phyloP scores from a whole-genome alignment of 1,140 invertebrate genomes.

The Centruroides vittatus region DNA sequence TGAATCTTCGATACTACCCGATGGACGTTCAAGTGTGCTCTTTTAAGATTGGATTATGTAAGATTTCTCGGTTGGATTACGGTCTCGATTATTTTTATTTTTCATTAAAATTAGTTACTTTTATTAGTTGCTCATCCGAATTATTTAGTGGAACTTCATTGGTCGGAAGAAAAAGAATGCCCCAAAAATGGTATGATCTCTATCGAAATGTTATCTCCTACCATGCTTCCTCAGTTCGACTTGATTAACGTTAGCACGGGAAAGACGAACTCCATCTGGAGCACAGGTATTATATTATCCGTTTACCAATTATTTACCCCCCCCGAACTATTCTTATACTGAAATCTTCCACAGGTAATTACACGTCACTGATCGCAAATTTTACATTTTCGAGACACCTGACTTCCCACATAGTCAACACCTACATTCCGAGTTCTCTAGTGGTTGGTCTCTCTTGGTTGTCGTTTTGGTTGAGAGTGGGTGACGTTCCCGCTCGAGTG shows the following conservation, averaged over 20 bases:
- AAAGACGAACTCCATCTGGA: not conserved
- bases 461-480: constrained; percentile 31
- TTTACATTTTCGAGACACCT: constrained; percentile 17
- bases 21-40: constrained; percentile 11
- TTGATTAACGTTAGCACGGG: no score
- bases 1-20: constrained; percentile 4
- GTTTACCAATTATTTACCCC: no score
- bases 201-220: not conserved
- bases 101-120: not conserved
- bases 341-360: not conserved
- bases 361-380: constrained; percentile 2
- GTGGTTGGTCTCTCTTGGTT: constrained; percentile 22
- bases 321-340: no score
- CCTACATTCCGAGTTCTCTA: constrained; percentile 18
- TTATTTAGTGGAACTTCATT: constrained; percentile 1
- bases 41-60: constrained; percentile 5
- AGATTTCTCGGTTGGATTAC: not conserved
- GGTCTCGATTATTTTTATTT: not conserved
- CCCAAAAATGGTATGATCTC: constrained; percentile 1
- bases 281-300: not conserved
- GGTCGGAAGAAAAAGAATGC: constrained; percentile 1
- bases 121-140: not conserved
- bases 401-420: constrained; percentile 16
- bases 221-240: not conserved
- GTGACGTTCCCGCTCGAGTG: constrained; percentile 29